Evolutionary conservation across 2,797 vertebrate species (phyloP).

Genomic region (Chelmon rostratus): DNA sequence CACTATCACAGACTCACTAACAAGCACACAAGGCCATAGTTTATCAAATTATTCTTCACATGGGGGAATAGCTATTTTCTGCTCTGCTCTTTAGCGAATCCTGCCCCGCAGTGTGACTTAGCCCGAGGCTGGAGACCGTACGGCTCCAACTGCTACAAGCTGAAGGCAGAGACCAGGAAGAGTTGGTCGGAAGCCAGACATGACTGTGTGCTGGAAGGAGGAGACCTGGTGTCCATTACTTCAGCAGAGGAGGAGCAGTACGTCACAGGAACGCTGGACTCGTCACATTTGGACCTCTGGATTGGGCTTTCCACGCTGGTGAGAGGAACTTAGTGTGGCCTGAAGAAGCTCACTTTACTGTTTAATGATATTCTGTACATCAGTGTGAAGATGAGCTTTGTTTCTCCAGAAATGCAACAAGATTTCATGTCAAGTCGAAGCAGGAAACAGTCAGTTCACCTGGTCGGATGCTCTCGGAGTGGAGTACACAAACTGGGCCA

Average conservation of each 20-base stretch:
- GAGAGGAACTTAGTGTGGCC: constrained; percentile 34
- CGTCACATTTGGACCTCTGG: constrained; percentile 80
- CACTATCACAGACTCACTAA: not conserved
- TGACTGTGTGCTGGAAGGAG: constrained; percentile 83
- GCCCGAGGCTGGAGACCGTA: constrained; percentile 75
- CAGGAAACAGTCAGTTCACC: constrained; percentile 62
- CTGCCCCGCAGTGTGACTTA: constrained; percentile 79
- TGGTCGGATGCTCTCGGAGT: constrained; percentile 79
- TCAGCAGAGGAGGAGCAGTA: constrained; percentile 77
- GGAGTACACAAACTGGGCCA: constrained; percentile 72
- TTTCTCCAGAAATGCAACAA: constrained; percentile 84
- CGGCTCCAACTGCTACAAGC: constrained; percentile 85
- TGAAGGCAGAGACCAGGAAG: constrained; percentile 65
- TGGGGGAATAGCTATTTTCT: not conserved
- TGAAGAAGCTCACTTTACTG: not conserved
- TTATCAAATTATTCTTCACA: not conserved
- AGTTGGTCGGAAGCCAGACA: constrained; percentile 82
- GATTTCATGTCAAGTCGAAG: constrained; percentile 82
- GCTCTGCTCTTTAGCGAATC: constrained; percentile 74
- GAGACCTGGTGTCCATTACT: constrained; percentile 83
- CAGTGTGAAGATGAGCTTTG: constrained; percentile 22
- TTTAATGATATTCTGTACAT: not conserved
- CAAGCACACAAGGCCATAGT: not conserved
- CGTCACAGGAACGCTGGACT: constrained; percentile 66
- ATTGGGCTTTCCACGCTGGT: constrained; percentile 86